Percentiles rank a stretch among this genome's conserved stretches.
phyloP scores from a whole-genome alignment of 2,797 vertebrate genomes.

The Semotilus atromaculatus region DNA sequence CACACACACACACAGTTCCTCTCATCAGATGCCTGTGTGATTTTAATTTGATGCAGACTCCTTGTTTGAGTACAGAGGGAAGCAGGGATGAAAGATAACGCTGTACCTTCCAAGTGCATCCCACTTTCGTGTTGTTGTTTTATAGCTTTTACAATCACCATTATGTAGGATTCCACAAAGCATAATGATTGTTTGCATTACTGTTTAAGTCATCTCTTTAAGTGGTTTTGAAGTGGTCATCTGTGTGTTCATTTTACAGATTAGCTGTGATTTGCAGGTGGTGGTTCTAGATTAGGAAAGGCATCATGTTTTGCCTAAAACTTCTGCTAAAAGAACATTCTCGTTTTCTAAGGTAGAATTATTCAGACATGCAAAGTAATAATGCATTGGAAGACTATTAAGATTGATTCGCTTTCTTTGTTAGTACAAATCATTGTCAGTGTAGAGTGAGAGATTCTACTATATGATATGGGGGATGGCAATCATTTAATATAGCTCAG shows the following conservation, averaged over 20 bases:
- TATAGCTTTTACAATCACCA: conserved; percentile 33
- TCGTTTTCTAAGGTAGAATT: conserved; percentile 55
- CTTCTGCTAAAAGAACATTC: not conserved
- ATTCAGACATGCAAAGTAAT: not conserved
- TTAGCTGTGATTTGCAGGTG: conserved; percentile 21
- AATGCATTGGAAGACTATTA: conserved; percentile 13
- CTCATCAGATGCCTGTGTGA: conserved; percentile 48
- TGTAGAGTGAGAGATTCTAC: conserved; percentile 53
- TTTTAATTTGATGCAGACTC: conserved; percentile 66
- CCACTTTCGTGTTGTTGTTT: conserved; percentile 24
- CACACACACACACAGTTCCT: conserved; percentile 14
- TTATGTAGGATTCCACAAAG: conserved; percentile 18
- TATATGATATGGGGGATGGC: conserved; percentile 60
- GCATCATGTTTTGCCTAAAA: conserved; percentile 3
- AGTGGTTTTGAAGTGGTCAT: conserved; percentile 1
- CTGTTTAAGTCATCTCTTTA: conserved; percentile 10
- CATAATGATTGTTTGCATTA: conserved; percentile 18
- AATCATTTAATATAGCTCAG: conserved; percentile 72
- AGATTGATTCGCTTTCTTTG: conserved; percentile 5
- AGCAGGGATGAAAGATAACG: conserved; percentile 27
- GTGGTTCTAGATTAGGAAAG: conserved; percentile 17
- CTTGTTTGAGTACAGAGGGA: conserved; percentile 39
- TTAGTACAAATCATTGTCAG: conserved; percentile 9
- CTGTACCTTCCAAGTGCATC: conserved; percentile 17
- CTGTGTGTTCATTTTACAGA: conserved; percentile 29